Evolutionary conservation across 2,797 vertebrate species (phyloP), one percentile per base, ranked within the genome.

Genomic region (Sebastes hubbsi): DNA sequence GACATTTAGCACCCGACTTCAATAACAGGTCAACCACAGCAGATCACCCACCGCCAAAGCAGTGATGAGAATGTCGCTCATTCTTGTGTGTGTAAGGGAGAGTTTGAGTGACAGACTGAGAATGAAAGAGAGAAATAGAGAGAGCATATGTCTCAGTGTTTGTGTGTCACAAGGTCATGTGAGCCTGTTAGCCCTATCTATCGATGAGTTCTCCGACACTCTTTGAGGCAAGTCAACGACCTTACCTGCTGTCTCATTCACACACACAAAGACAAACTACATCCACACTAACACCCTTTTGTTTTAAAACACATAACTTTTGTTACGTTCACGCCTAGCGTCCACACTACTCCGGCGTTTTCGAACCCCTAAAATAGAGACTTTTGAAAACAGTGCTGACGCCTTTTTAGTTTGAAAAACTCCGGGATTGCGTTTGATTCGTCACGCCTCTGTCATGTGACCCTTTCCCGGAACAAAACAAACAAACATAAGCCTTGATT

Each of bases 1-100:
- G 90, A 92, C 92, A 90, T 90, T 88, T 91, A 68, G 75, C 89
- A 74, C 83, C 78, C 34, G 1, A 69, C 89, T 87, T 93, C 88
- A 93, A 77, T 80, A 62, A 76, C 86, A 81, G 91, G 91, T 93
- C 92, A 91, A 78, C 72, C 71, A 8, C 83, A 65, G 83, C 70
- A 76, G 90, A 92, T 88, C 90, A 78, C 90, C 89, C 89, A 88
- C 89, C 59, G 84, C 81, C 89, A 81, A 78, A 87, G 83, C 20
- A 1, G 25, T 8, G 78, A 82, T 72, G 77, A 85, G 77, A 77
- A 72, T 78, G 83, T 88, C 84, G 81, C 38, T 91, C 79, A 84
- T 22, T 66, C 64, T 2, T 34, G 9, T 66, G 8, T 62, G 24
- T 12, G 46, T 52, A 65, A 22, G 38, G 3, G 42, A 36, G 49